phyloP scores from a whole-genome alignment of 2,113 vertebrate species.

The Heteronetta atricapilla region DNA sequence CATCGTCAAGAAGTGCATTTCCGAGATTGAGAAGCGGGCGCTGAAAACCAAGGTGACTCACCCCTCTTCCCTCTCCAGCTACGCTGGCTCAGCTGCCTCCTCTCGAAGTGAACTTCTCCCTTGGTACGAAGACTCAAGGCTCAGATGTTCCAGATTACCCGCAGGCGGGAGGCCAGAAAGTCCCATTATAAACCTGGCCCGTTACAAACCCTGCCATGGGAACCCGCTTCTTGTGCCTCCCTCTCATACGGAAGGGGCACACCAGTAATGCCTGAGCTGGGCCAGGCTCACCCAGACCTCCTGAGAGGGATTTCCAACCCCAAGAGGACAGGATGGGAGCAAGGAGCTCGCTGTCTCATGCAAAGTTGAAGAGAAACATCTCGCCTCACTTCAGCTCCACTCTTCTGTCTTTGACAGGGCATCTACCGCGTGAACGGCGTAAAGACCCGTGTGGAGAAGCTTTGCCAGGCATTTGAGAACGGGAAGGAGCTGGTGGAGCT shows the following conservation, averaged over 20 bases:
- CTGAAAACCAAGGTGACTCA: slow-evolving; percentile 88
- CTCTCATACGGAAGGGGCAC: not conserved
- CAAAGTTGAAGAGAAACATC: not conserved
- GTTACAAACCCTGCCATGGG: not conserved
- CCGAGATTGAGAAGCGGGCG: slow-evolving; percentile 89
- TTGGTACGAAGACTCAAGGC: rapidly evolving
- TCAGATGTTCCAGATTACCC: rapidly evolving
- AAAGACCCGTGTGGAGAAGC: slow-evolving; percentile 95
- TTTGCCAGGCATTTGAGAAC: slow-evolving; percentile 96
- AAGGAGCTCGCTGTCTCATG: rapidly evolving
- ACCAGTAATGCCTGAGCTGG: not conserved
- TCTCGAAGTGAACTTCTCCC: not conserved
- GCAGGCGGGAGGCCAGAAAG: not conserved
- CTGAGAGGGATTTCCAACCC: not conserved
- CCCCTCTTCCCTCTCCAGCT: not conserved
- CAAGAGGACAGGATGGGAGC: not conserved
- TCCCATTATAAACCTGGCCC: not conserved
- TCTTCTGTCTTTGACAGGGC: slow-evolving; percentile 76
- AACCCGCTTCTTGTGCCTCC: not conserved
- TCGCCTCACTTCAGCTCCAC: not conserved
- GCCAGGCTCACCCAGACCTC: not conserved
- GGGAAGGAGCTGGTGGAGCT: slow-evolving; percentile 95
- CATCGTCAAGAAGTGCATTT: slow-evolving; percentile 90
- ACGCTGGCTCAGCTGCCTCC: rapidly evolving
- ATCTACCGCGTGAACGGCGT: slow-evolving; percentile 97